Conservation (phyloP, 2,888 invertebrate species). For the Alcis repandata region DNA sequence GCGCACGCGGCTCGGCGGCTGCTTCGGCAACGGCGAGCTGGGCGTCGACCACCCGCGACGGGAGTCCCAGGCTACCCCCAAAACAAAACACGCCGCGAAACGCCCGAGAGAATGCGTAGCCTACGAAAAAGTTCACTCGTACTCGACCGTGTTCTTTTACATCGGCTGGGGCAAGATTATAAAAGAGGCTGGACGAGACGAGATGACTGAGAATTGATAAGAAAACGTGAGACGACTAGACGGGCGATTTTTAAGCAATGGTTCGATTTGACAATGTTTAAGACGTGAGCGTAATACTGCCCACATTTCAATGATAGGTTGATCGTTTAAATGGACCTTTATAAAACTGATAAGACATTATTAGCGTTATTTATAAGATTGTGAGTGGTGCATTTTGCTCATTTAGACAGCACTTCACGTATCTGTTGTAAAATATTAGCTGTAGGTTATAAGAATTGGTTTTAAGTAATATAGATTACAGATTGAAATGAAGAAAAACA, state of each 20-base stretch:
- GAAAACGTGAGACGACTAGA: background rate
- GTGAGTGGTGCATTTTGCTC: background rate
- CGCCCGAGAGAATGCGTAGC: constrained; percentile 57
- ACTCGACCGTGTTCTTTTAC: constrained; percentile 79
- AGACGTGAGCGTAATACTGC: background rate
- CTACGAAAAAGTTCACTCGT: constrained; percentile 73
- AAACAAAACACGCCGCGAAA: constrained; percentile 43
- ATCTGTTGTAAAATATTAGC: background rate
- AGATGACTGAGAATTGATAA: constrained; percentile 23
- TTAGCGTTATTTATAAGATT: background rate
- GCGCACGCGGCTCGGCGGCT: constrained; percentile 71
- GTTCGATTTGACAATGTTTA: background rate
- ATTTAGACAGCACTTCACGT: background rate
- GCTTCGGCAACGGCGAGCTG: constrained; percentile 81
- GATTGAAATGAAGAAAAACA: too few relatives aligned
- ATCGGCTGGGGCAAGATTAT: constrained; percentile 79
- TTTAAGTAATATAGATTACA: background rate
- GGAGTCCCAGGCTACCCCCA: constrained; percentile 34
- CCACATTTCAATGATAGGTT: too few relatives aligned
- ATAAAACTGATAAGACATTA: background rate
- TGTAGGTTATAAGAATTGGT: background rate
- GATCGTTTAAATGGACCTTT: too few relatives aligned
- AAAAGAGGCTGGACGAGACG: constrained; percentile 48
- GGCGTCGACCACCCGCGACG: constrained; percentile 68
- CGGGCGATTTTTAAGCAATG: background rate